Evolutionary conservation across 2,113 vertebrate genomes (phyloP).

Genomic region (Eulacestoma nigropectus): DNA sequence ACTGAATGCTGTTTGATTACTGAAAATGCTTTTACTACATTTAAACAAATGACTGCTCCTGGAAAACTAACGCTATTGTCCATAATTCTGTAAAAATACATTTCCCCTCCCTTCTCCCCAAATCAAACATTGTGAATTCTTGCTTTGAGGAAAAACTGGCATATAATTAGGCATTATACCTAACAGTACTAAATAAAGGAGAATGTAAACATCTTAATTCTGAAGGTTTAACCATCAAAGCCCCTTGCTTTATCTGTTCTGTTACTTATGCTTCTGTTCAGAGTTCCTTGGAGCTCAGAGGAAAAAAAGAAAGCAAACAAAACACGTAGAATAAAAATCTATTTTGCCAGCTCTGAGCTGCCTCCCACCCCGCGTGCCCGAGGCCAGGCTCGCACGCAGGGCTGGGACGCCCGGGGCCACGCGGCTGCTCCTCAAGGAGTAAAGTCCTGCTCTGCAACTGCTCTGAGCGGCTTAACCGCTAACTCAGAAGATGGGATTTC

Average conservation of each 20-base stretch:
- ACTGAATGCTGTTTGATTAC: conserved; percentile 58
- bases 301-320: not conserved
- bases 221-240: conserved; percentile 51
- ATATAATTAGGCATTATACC: conserved; percentile 63
- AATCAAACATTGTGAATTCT: conserved; percentile 60
- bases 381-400: not conserved
- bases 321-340: not conserved
- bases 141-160: conserved; percentile 56
- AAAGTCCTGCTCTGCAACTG: conserved; percentile 26
- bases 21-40: conserved; percentile 46
- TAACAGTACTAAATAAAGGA: conserved; percentile 64
- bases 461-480: not conserved
- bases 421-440: not conserved
- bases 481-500: conserved; percentile 63
- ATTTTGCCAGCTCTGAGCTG: not conserved
- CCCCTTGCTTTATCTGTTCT: not conserved
- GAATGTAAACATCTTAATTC: conserved; percentile 65
- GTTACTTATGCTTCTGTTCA: not conserved
- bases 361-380: not conserved
- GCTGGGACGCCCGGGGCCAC: not conserved
- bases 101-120: conserved; percentile 11
- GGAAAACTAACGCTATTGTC: conserved; percentile 54
- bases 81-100: conserved; percentile 54
- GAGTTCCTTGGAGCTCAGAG: not conserved
- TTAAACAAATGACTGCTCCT: conserved; percentile 56